A percentile compares a stretch with the other conserved stretches of the same genome.
phyloP scores from a whole-genome alignment of 2,797 vertebrate species.

The Cossypha polioptera region DNA sequence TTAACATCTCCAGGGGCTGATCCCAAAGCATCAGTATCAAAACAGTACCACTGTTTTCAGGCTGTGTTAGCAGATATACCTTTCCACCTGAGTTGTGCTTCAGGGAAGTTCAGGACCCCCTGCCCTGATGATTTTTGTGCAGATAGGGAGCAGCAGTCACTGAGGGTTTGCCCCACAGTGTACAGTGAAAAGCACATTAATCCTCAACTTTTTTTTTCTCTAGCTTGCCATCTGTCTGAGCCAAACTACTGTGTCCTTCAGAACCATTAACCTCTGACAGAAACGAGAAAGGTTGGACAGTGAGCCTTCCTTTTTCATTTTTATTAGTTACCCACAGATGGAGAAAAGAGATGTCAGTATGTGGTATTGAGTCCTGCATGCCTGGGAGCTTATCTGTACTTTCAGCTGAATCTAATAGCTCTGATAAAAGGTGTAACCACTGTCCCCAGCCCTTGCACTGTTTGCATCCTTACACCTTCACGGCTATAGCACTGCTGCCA shows the following conservation, averaged over 20 bases:
- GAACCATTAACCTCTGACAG: not conserved
- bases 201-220: not conserved
- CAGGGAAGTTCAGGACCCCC: not conserved
- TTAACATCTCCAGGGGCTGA: not conserved
- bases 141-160: not conserved
- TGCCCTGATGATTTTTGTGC: not conserved
- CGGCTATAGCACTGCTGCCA: fast-evolving
- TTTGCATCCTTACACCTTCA: not conserved
- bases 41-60: not conserved
- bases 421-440: not conserved
- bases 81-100: not conserved
- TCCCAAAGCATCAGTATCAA: not conserved
- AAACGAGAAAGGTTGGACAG: not conserved
- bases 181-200: not conserved
- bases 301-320: not conserved
- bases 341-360: not conserved
- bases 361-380: not conserved
- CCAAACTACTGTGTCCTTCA: not conserved
- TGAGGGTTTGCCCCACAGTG: fast-evolving
- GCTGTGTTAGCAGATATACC: not conserved
- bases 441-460: not conserved
- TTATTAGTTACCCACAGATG: not conserved
- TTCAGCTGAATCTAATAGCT: not conserved
- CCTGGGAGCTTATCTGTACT: not conserved
- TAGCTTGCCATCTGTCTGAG: not conserved